phyloP scores from a whole-genome alignment of 2,888 invertebrate genomes.

The Ceriagrion tenellum region DNA sequence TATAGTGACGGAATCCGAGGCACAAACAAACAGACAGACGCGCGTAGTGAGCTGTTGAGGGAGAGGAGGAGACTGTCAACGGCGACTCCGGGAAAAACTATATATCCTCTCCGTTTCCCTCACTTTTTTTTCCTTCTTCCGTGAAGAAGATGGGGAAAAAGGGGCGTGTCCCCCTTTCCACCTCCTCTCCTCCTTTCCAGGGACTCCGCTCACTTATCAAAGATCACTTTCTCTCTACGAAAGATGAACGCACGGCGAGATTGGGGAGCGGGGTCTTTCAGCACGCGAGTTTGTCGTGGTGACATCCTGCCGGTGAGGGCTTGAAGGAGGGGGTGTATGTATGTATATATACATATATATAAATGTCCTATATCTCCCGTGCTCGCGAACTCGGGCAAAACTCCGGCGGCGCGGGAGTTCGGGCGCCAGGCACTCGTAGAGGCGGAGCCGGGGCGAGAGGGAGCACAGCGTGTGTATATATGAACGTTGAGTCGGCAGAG shows the following conservation, averaged over 20 bases:
- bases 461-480: not conserved
- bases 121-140: not conserved
- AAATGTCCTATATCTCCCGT: too few species aligned
- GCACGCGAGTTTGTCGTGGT: too few species aligned
- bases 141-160: not conserved
- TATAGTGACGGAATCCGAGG: not conserved
- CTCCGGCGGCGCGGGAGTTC: not conserved
- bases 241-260: too few species aligned
- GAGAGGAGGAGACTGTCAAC: not conserved
- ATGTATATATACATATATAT: too few species aligned
- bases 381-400: not conserved
- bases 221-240: too few species aligned
- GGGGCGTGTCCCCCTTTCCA: too few species aligned
- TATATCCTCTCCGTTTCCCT: not conserved
- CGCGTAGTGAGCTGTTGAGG: not conserved
- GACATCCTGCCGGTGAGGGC: too few species aligned
- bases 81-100: not conserved
- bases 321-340: too few species aligned
- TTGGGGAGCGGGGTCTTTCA: too few species aligned
- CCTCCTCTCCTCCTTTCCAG: too few species aligned
- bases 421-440: not conserved
- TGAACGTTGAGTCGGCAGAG: constrained; percentile 18
- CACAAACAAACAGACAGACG: not conserved
- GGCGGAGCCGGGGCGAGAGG: not conserved
- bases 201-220: too few species aligned